Percentiles rank a stretch among this genome's conserved stretches.
Evolutionary conservation across 2,888 invertebrate species (phyloP).

Genomic region (Cactoblastis cactorum): DNA sequence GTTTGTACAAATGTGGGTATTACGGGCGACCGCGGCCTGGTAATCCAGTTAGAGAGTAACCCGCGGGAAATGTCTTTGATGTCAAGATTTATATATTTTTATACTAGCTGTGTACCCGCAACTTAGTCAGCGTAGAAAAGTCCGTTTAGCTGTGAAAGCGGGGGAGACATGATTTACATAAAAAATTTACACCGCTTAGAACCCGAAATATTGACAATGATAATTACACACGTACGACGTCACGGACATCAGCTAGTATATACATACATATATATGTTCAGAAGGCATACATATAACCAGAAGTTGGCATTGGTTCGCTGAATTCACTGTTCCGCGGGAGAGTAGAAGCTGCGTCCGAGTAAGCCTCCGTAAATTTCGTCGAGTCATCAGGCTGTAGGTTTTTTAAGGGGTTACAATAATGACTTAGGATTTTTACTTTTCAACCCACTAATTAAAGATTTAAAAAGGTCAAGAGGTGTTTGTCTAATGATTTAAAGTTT

Average conservation of each 20-base stretch:
- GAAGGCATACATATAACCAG: no score
- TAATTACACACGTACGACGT: no score
- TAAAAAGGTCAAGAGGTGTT: neutral
- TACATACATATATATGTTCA: no score
- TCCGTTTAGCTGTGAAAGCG: no score
- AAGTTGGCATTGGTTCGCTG: no score
- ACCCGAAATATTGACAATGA: no score
- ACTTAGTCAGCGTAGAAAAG: no score
- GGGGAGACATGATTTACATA: no score
- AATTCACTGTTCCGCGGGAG: neutral
- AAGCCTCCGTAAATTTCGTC: slow-evolving; percentile 33
- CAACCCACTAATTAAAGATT: neutral
- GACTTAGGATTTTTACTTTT: neutral
- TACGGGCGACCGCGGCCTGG: neutral
- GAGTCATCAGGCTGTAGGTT: slow-evolving; percentile 19
- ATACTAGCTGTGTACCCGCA: no score
- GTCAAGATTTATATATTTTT: neutral
- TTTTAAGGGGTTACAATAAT: neutral
- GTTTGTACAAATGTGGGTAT: slow-evolving; percentile 53
- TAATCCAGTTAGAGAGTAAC: neutral
- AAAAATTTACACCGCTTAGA: no score
- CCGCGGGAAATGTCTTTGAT: neutral
- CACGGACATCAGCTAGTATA: no score
- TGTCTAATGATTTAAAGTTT: neutral
- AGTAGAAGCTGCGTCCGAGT: slow-evolving; percentile 13